Evolutionary conservation across 2,797 vertebrate genomes (phyloP).

Genomic region (Mastacembelus armatus): DNA sequence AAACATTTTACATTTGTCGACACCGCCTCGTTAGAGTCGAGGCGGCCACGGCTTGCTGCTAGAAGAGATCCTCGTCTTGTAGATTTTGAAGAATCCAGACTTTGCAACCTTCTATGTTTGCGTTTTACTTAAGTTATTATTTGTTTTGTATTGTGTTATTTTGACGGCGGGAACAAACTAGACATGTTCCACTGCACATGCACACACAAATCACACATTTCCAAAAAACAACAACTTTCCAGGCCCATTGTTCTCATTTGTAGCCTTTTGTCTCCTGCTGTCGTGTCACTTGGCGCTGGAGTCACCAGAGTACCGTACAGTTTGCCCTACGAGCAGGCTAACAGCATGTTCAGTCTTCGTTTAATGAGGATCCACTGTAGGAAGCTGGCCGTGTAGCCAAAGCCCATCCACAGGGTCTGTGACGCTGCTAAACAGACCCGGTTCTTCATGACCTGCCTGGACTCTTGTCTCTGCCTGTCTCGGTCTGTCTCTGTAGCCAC

Average conservation of each 20-base stretch:
- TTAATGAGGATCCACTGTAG: constrained; percentile 44
- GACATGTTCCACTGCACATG: constrained; percentile 26
- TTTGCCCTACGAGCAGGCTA: constrained; percentile 37
- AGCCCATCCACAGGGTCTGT: constrained; percentile 44
- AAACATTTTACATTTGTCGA: constrained; percentile 65
- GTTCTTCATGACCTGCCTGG: constrained; percentile 21
- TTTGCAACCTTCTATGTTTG: constrained; percentile 40
- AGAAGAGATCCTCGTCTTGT: constrained; percentile 71
- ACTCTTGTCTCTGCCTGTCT: constrained; percentile 15
- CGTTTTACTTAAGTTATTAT: constrained; percentile 69
- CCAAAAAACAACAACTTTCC: constrained; percentile 20
- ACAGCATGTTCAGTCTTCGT: constrained; percentile 50
- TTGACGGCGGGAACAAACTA: constrained; percentile 58
- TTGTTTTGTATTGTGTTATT: constrained; percentile 57
- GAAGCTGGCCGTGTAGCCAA: constrained; percentile 31
- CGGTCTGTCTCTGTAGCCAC: constrained; percentile 2
- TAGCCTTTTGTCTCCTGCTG: constrained; percentile 43
- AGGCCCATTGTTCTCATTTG: constrained; percentile 22
- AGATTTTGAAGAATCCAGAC: constrained; percentile 60
- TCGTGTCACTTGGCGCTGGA: constrained; percentile 32
- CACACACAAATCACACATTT: constrained; percentile 22
- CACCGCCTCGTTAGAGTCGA: constrained; percentile 55
- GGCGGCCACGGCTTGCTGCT: constrained; percentile 75
- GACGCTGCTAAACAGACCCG: constrained; percentile 51
- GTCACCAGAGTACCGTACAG: constrained; percentile 38